These are phyloP conservation scores for western clawed frog (Xenopus tropicalis) DNA, from an alignment of 2,113 vertebrate genomes.

Conservation along the genomic window UCB_Xtro_10.0 CM004444.2:19640501-19641000, in stretches of 20 bases:
- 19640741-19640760: conserved; percentile 10
- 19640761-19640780: conserved; percentile 17
- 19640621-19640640: not conserved
- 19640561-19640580: conserved; percentile 81
- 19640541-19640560: conserved; percentile 92
- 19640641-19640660: conserved; percentile 33
- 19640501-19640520: conserved; percentile 93
- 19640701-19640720: conserved; percentile 59
- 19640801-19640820: not conserved
- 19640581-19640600: conserved; percentile 41
- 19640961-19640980: too few relatives aligned
- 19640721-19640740: conserved; percentile 34
- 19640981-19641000: too few relatives aligned
- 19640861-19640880: not conserved
- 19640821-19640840: conserved; percentile 16
- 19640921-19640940: too few relatives aligned
- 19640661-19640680: conserved; percentile 40
- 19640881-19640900: not conserved
- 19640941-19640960: too few relatives aligned
- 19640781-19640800: conserved; percentile 12
- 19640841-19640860: not conserved
- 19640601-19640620: conserved; percentile 43
- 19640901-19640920: too few relatives aligned
- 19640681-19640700: conserved; percentile 49
- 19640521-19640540: conserved; percentile 90